Evolutionary conservation across 92 coral and sea anemone species (phyloP), one percentile per base, ranked within the genome.

Genomic region (Porites cylindrica): DNA sequence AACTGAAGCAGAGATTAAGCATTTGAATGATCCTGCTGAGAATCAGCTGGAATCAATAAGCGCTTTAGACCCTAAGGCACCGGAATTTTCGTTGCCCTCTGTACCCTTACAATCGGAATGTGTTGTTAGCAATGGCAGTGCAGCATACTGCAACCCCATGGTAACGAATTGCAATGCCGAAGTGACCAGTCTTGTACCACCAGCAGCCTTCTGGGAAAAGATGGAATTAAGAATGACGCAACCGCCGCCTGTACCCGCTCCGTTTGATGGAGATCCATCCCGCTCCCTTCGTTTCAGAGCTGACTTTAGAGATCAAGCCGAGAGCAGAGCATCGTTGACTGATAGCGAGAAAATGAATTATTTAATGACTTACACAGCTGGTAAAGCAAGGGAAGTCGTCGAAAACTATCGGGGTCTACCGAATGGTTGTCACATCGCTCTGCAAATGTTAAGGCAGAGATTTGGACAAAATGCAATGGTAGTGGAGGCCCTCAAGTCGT

Each of bases 151-250:
- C 32, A 29, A 29, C 32, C 32, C 32, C 32, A 29, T 29, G 32
- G 32, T 29, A 29, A 29, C 32, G 32, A 29, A 29, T 29, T 29
- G 32, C 32, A 29, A 29, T 29, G 32, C 32, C 32, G 32, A 29
- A 29, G 32, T 29, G 32, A 29, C 32, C 32, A 29, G 32, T 29
- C 32, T 29, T 29, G 32, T 29, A 63, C 77, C 83, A 21, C 89
- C n/a, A 13, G 75, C 83, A 18, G 60, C 89, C 51, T 76, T 88
- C 29, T 88, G 86, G 91, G 91, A 87, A 26, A 80, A 80, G 79
- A 87, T 87, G 91, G 86, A 87, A 67, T 66, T 87, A n/a, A 26
- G 91, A 80, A 87, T 72, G 91, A 72, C 86, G 24, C 86, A 80
- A 58, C 86, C 91, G 13, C 81, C 91, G 43, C 91, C 86, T 47